Conservation (phyloP, 2,888 invertebrate species). For the Helleia helle region DNA sequence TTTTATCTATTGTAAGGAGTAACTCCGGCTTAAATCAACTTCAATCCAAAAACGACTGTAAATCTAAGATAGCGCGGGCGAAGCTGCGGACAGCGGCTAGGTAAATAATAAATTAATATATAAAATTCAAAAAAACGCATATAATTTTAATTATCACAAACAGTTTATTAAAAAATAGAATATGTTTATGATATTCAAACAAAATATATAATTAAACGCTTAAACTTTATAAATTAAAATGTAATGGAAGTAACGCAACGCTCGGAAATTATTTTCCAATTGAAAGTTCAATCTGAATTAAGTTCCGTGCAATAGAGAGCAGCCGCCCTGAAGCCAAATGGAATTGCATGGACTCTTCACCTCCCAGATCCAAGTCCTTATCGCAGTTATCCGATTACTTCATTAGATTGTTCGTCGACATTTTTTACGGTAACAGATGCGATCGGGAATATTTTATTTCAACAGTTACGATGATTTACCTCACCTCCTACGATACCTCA, state of each 20-base stretch:
- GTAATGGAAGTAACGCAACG: slow-evolving; percentile 41
- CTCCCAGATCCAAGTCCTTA: slow-evolving; percentile 33
- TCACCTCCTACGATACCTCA: too few relatives aligned
- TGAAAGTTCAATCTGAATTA: slow-evolving; percentile 54
- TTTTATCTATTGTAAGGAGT: too few relatives aligned
- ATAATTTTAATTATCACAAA: too few relatives aligned
- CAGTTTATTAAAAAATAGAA: too few relatives aligned
- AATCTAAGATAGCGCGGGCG: too few relatives aligned
- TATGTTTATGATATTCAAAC: too few relatives aligned
- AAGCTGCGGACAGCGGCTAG: too few relatives aligned
- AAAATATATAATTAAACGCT: too few relatives aligned
- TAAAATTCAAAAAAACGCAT: too few relatives aligned
- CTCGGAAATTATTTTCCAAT: slow-evolving; percentile 51
- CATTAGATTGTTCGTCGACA: slow-evolving; percentile 17
- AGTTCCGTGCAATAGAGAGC: slow-evolving; percentile 37
- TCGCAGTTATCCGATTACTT: slow-evolving; percentile 28
- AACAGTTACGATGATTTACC: slow-evolving; percentile 1
- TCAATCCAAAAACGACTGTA: too few relatives aligned
- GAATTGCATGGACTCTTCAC: slow-evolving; percentile 47
- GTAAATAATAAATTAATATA: too few relatives aligned
- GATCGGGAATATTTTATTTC: slow-evolving; percentile 9
- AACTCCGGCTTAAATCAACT: too few relatives aligned
- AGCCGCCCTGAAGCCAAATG: slow-evolving; percentile 42
- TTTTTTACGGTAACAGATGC: slow-evolving; percentile 9
- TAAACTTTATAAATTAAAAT: slow-evolving; percentile 26